phyloP scores from a whole-genome alignment of 1,140 invertebrate genomes.

The Drosophila truncata region DNA sequence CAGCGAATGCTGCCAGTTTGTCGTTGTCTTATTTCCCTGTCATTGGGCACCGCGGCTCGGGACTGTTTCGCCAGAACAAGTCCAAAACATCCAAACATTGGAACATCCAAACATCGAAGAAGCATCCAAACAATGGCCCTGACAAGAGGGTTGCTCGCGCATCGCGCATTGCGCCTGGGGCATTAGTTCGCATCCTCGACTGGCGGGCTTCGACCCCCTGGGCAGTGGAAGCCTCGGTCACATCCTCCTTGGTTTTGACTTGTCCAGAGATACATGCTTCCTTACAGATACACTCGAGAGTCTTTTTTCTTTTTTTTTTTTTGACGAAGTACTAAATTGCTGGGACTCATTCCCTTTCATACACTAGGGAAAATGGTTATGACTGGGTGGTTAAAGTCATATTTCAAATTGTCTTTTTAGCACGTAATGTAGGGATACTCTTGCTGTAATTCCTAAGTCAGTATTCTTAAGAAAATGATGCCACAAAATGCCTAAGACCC shows the following conservation, averaged over 20 bases:
- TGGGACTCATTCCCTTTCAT: slow-evolving; percentile 7
- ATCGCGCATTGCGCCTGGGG: slow-evolving; percentile 28
- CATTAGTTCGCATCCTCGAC: slow-evolving; percentile 35
- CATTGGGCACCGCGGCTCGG: slow-evolving; percentile 29
- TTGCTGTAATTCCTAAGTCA: not conserved
- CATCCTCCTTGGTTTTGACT: slow-evolving; percentile 32
- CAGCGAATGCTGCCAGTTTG: slow-evolving; percentile 58
- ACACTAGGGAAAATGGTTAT: slow-evolving; percentile 14
- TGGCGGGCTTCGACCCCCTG: slow-evolving; percentile 44
- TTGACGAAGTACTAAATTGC: slow-evolving; percentile 37
- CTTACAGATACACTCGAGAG: slow-evolving; percentile 25
- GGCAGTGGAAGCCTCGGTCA: slow-evolving; percentile 40
- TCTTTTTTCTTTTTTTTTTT: not conserved
- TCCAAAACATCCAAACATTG: slow-evolving; percentile 25
- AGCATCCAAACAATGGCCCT: slow-evolving; percentile 50
- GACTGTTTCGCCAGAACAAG: slow-evolving; percentile 29
- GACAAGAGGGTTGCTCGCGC: slow-evolving; percentile 49
- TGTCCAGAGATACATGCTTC: slow-evolving; percentile 45
- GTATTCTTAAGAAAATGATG: not conserved
- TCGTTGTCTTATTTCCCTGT: slow-evolving; percentile 52
- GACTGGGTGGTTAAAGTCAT: not conserved
- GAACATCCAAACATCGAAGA: slow-evolving; percentile 23
- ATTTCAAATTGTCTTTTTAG: not conserved
- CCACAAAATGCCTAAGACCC: not conserved
- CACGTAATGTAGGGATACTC: not conserved